A percentile compares a stretch with the other conserved stretches of the same genome.
phyloP scores from a whole-genome alignment of 2,888 invertebrate genomes.

The Argyresthia albistria region DNA sequence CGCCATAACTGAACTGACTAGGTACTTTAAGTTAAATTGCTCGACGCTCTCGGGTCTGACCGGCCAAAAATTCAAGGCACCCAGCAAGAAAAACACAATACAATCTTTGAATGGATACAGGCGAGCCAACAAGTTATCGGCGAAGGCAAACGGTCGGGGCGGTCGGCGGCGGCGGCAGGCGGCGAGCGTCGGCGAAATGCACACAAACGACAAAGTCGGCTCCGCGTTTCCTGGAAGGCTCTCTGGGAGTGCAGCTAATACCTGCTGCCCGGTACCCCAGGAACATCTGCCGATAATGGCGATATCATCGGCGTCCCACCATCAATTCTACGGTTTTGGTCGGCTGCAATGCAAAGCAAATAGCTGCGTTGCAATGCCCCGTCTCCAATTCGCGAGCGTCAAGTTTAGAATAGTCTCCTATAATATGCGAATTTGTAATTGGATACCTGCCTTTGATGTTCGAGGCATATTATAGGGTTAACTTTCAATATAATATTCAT shows the following conservation, averaged over 20 bases:
- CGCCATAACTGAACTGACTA: too few species aligned
- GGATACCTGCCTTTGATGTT: too few species aligned
- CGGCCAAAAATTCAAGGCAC: background rate
- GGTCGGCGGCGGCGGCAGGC: background rate
- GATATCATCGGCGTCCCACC: background rate
- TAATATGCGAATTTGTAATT: too few species aligned
- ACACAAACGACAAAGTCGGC: conserved; percentile 21
- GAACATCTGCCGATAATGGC: conserved; percentile 3
- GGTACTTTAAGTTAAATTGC: too few species aligned
- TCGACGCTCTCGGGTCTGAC: too few species aligned
- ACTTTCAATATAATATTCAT: too few species aligned
- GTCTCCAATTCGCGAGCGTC: too few species aligned
- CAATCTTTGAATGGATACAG: conserved; percentile 1
- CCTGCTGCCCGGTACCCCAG: background rate
- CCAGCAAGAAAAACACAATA: conserved; percentile 28
- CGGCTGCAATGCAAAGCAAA: too few species aligned
- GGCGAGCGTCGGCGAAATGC: background rate
- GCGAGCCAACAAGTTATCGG: conserved; percentile 1
- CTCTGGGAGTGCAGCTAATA: background rate
- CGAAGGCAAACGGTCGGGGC: background rate
- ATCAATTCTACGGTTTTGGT: too few species aligned
- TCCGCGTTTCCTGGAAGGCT: conserved; percentile 60
- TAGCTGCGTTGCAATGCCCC: too few species aligned
- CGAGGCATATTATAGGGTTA: too few species aligned
- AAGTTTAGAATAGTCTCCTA: too few species aligned